Evolutionary conservation across 2,888 invertebrate genomes (phyloP), one percentile per base, ranked within the genome.

Genomic region (Troides helena): DNA sequence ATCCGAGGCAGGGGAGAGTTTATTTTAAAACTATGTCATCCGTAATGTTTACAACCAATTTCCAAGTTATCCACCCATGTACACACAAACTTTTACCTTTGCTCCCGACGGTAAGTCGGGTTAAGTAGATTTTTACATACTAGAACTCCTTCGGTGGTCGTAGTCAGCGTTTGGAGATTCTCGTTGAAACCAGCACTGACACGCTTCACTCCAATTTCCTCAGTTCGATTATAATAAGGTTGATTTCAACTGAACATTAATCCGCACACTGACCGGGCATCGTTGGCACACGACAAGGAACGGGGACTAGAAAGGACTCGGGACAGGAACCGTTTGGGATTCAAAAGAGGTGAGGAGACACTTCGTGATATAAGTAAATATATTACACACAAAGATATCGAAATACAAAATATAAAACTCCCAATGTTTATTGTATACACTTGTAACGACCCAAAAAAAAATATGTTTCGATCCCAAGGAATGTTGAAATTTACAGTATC

Each of bases 281-380:
- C 90, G 90, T 87, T 89, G 92, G 91, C 92, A 91, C 91, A 81
- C 84, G 83, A 84, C 87, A 80, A 85, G 90, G 89, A 85, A 78
- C 78, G 84, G 92, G 30, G 92, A 92, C 92, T 91, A 92, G 92
- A 89, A 76, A 81, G 92, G 90, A 89, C 82, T 82, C 81, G 79
- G 89, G 89, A 83, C 78, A 85, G 89, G 90, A 88, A 85, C 87
- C 79, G 78, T 73, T 69, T 70, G 12, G 77, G 87, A 86, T 80
- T 75, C 77, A 77, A 80, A 79, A 80, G 90, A 83, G 83, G 80
- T 80, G 79, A 80, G 83, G 78, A 80, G 74, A 76, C 71, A 79
- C 77, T 76, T 74, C 71, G 72, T 71, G 73, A 75, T 78, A 75
- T 72, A 80, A 74, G 78, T 76, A 77, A 72, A 74, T 77, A 78